These are phyloP conservation scores for Coleophora flavipennella DNA, from an alignment of 2,888 invertebrate species.

Conservation along the genomic window DNA sequence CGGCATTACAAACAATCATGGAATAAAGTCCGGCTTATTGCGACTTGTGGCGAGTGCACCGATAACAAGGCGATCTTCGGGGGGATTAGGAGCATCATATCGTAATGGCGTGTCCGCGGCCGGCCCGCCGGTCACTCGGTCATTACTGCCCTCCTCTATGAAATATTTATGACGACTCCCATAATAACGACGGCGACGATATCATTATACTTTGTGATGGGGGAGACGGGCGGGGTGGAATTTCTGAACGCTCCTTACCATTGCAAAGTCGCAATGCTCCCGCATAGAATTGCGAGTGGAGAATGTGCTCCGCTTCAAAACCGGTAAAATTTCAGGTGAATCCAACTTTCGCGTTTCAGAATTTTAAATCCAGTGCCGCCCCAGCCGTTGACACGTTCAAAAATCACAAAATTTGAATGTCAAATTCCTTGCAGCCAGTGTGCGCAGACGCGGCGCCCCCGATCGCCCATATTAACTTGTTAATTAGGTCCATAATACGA, in stretches of 20 bases:
- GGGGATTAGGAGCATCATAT: conserved; percentile 15
- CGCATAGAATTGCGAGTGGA: conserved; percentile 25
- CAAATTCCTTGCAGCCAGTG: conserved; percentile 23
- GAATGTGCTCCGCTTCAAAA: conserved; percentile 18
- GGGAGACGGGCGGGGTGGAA: conserved; percentile 70
- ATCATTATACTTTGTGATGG: conserved; percentile 76
- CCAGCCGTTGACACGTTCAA: conserved; percentile 10
- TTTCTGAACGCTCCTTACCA: conserved; percentile 70
- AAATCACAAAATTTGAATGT: conserved; percentile 21
- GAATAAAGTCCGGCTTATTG: too few species aligned
- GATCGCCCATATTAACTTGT: conserved; percentile 90
- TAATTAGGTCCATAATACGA: conserved; percentile 92
- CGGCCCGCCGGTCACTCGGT: conserved; percentile 54
- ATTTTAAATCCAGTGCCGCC: conserved; percentile 28
- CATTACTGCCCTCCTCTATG: conserved; percentile 70
- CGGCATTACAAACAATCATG: too few species aligned
- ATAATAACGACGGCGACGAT: conserved; percentile 69
- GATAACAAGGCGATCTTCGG: conserved; percentile 1
- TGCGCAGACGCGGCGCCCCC: conserved; percentile 73
- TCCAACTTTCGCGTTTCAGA: conserved; percentile 25
- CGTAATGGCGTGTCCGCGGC: conserved; percentile 11
- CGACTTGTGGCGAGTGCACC: conserved; percentile 1
- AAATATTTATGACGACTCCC: conserved; percentile 72
- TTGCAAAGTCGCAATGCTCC: conserved; percentile 64
- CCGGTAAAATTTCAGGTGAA: conserved; percentile 43